These are phyloP conservation scores for Cydia amplana DNA, from an alignment of 1,140 invertebrate genomes.

Conservation along the genomic window DNA sequence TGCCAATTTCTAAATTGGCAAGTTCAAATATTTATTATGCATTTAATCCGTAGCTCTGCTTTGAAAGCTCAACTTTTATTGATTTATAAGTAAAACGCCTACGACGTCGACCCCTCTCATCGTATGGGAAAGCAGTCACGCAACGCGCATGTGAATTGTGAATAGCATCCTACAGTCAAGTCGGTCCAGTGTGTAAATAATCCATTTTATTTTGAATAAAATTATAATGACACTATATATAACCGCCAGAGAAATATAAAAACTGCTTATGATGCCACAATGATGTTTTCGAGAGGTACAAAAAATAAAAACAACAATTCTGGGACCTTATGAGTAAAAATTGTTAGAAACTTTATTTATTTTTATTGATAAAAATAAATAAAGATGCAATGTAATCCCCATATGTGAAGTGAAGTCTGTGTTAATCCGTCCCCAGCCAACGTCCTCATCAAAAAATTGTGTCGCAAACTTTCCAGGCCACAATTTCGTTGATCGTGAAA, in stretches of 20 bases:
- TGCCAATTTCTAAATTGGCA: too few relatives aligned
- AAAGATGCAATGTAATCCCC: too few relatives aligned
- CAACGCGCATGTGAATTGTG: conserved; percentile 15
- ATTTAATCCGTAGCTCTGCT: background rate
- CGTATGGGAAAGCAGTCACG: conserved; percentile 21
- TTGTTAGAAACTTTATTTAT: too few relatives aligned
- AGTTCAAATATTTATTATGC: background rate
- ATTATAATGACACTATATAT: background rate
- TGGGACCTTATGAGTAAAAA: too few relatives aligned
- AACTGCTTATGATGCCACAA: too few relatives aligned
- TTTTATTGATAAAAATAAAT: too few relatives aligned
- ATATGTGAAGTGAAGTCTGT: too few relatives aligned
- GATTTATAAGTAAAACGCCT: conserved; percentile 26
- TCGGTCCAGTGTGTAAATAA: background rate
- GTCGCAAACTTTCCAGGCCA: background rate
- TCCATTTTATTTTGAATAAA: background rate
- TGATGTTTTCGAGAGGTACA: too few relatives aligned
- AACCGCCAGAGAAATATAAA: background rate
- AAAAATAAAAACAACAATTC: too few relatives aligned
- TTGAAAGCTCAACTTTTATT: conserved; percentile 26
- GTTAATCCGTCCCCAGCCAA: too few relatives aligned
- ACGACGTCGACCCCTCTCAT: background rate
- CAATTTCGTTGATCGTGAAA: background rate
- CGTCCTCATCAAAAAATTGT: background rate
- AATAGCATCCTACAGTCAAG: background rate